Conservation (phyloP, 2,113 vertebrate species). For the Acanthisitta chloris region DNA sequence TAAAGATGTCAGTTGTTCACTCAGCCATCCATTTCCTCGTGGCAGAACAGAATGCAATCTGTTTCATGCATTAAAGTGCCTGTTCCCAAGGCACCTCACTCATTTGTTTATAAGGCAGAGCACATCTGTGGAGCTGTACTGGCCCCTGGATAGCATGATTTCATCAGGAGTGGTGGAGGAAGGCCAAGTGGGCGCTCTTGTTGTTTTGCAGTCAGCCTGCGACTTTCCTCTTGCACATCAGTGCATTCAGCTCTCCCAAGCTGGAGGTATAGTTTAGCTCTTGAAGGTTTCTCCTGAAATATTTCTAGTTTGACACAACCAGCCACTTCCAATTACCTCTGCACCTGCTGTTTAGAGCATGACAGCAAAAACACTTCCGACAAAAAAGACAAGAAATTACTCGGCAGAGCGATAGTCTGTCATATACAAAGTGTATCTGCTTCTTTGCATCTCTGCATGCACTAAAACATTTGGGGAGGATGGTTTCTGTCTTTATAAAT, state of each 20-base stretch:
- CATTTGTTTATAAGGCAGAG: conserved; percentile 31
- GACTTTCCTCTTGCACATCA: background rate
- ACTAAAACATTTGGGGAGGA: background rate
- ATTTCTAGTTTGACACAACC: background rate
- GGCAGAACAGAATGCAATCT: background rate
- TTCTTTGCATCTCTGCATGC: background rate
- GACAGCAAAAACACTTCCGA: background rate
- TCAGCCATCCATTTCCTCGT: background rate
- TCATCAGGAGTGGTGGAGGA: conserved; percentile 56
- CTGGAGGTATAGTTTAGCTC: background rate
- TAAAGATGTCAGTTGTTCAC: background rate
- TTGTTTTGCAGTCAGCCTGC: background rate
- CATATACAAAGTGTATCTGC: background rate
- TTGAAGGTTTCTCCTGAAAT: background rate
- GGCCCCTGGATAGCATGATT: conserved; percentile 69
- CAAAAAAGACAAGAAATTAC: background rate
- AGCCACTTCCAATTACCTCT: background rate
- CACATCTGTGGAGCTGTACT: conserved; percentile 46
- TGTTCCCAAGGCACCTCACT: conserved; percentile 18
- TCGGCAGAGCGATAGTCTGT: background rate
- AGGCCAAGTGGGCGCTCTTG: conserved; percentile 37
- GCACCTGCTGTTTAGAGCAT: background rate
- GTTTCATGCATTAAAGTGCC: background rate
- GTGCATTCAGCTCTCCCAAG: background rate
- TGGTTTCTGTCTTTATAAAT: background rate